A percentile compares a stretch with the other conserved stretches of the same genome.
phyloP scores from a whole-genome alignment of 2,888 invertebrate species.

The Sialis lutaria region DNA sequence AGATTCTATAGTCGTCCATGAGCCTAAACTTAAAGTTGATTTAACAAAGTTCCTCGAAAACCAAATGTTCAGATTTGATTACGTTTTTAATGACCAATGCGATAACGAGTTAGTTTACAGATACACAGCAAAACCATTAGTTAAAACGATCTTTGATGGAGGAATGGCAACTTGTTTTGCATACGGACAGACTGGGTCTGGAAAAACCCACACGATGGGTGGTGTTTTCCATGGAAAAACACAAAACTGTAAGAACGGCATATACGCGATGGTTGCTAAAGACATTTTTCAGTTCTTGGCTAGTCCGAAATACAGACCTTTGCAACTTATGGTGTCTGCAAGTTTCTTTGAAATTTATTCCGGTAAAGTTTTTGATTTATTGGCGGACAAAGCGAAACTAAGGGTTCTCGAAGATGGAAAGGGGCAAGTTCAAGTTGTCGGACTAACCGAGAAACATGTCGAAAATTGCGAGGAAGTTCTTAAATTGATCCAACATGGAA shows the following conservation, averaged over 20 bases:
- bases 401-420: conserved; percentile 94
- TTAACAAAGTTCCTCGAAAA: conserved; percentile 97
- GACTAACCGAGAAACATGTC: conserved; percentile 81
- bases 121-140: conserved; percentile 95
- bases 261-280: conserved; percentile 92
- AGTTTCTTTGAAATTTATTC: conserved; percentile 99
- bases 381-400: conserved; percentile 84
- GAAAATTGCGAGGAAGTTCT: conserved; percentile 85
- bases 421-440: conserved; percentile 93
- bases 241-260: conserved; percentile 92
- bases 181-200: conserved; percentile 96
- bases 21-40: conserved; percentile 91
- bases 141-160: conserved; percentile 95
- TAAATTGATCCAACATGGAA: conserved; percentile 79
- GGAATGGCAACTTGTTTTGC: conserved; percentile 99
- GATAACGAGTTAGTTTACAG: conserved; percentile 94
- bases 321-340: conserved; percentile 77
- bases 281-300: conserved; percentile 71
- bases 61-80: conserved; percentile 95
- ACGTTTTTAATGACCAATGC: conserved; percentile 92
- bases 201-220: conserved; percentile 98
- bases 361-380: conserved; percentile 78
- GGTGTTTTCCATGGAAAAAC: conserved; percentile 87
- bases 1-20: conserved; percentile 78
- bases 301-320: conserved; percentile 60